These are phyloP conservation scores for Pangasianodon hypophthalmus DNA, from an alignment of 2,113 vertebrate genomes.

Conservation along the genomic window DNA sequence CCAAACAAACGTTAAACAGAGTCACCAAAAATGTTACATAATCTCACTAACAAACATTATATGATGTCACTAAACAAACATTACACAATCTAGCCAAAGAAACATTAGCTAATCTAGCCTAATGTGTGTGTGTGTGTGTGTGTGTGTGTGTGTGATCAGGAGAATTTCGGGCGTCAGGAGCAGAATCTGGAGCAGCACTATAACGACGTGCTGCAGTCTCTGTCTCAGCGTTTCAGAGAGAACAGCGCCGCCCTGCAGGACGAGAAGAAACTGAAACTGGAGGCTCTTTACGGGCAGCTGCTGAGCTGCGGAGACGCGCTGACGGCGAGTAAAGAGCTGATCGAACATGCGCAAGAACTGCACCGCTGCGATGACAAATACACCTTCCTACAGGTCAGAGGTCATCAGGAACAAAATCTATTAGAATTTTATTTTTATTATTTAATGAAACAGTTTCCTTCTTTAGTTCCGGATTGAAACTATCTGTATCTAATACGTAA, in stretches of 20 bases:
- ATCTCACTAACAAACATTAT: neutral
- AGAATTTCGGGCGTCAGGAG: constrained; percentile 92
- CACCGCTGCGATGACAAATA: constrained; percentile 79
- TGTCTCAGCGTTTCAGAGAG: constrained; percentile 86
- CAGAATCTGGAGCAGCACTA: constrained; percentile 91
- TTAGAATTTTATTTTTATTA: neutral
- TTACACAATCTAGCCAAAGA: neutral
- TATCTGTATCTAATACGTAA: neutral
- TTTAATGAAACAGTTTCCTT: neutral
- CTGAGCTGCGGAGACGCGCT: constrained; percentile 83
- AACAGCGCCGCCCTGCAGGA: constrained; percentile 75
- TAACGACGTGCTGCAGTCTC: constrained; percentile 84
- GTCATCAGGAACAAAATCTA: neutral
- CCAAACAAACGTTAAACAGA: neutral
- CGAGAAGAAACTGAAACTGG: constrained; percentile 88
- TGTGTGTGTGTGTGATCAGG: constrained; percentile 73
- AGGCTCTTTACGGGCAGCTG: constrained; percentile 86
- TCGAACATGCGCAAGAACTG: constrained; percentile 83
- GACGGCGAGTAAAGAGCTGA: constrained; percentile 85
- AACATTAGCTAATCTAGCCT: neutral
- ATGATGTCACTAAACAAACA: neutral
- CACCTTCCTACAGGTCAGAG: constrained; percentile 86
- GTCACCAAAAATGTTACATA: neutral
- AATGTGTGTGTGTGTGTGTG: neutral
- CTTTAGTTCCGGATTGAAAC: neutral